A percentile compares a stretch with the other conserved stretches of the same genome.
These are phyloP conservation scores for Pteronotus mesoamericanus DNA, from an alignment of 2,797 vertebrate species.

Conservation along the genomic window DNA sequence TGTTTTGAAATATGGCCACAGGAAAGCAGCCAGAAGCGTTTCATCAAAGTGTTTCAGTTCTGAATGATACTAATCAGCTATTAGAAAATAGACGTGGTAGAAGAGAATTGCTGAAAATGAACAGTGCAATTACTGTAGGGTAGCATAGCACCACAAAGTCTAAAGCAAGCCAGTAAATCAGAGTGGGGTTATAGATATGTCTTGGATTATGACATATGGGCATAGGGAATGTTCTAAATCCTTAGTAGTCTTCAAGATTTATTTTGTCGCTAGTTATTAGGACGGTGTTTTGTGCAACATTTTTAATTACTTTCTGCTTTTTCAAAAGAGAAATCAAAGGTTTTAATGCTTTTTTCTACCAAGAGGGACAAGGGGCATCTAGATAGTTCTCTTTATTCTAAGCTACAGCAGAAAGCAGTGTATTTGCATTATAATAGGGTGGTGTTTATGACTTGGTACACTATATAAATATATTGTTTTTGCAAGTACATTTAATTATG, in stretches of 20 bases:
- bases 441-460: constrained; percentile 66
- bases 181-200: neutral
- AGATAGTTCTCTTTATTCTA: constrained; percentile 52
- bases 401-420: constrained; percentile 20
- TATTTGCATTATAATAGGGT: constrained; percentile 55
- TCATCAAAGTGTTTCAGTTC: constrained; percentile 74
- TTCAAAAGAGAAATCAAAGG: constrained; percentile 51
- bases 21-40: constrained; percentile 74
- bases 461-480: constrained; percentile 75
- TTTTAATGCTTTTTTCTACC: neutral
- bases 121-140: constrained; percentile 40
- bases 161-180: constrained; percentile 56
- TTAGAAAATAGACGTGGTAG: constrained; percentile 72
- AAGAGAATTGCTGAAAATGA: constrained; percentile 47
- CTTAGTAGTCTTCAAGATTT: constrained; percentile 56
- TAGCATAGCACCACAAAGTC: neutral
- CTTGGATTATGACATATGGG: constrained; percentile 47
- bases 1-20: constrained; percentile 75
- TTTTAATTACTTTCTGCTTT: constrained; percentile 52
- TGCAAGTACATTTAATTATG: constrained; percentile 78
- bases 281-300: constrained; percentile 52
- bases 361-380: neutral
- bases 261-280: constrained; percentile 47
- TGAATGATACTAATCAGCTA: constrained; percentile 78
- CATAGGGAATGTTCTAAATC: neutral